phyloP scores from a whole-genome alignment of 1,140 invertebrate species.

The Eulimnadia texana region DNA sequence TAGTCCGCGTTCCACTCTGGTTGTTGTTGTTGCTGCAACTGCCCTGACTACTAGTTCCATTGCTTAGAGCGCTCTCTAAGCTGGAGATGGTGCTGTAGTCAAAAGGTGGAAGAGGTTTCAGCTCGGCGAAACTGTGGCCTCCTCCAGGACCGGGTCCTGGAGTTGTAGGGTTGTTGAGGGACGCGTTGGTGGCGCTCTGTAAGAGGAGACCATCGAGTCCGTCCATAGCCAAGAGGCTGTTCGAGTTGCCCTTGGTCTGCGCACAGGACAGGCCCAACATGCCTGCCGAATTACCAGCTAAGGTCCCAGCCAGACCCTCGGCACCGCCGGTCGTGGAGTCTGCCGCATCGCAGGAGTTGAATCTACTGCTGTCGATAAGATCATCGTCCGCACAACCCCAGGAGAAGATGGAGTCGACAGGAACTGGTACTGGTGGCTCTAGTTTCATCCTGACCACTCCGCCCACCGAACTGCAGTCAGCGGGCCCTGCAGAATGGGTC shows the following conservation, averaged over 20 bases:
- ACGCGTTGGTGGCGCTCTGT: conserved; percentile 20
- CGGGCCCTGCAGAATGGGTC: background rate
- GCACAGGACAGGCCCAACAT: background rate
- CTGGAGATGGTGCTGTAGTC: conserved; percentile 34
- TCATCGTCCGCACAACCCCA: conserved; percentile 14
- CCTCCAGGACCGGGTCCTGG: conserved; percentile 13
- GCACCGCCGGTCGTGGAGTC: conserved; percentile 9
- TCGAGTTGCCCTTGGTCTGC: background rate
- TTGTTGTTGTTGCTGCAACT: conserved; percentile 54
- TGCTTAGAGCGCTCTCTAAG: conserved; percentile 12
- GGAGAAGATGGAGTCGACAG: conserved; percentile 14
- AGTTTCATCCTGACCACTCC: conserved; percentile 7
- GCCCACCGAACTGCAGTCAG: background rate
- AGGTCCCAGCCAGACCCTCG: background rate
- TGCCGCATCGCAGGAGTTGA: conserved; percentile 8
- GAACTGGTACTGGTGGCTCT: conserved; percentile 11
- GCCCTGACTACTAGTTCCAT: conserved; percentile 1
- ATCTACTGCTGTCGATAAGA: conserved; percentile 6
- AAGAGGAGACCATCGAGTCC: conserved; percentile 47
- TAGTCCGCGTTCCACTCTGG: conserved; percentile 44
- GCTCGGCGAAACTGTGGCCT: conserved; percentile 50
- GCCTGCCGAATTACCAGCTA: background rate
- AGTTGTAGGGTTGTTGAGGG: conserved; percentile 29
- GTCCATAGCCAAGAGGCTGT: conserved; percentile 30
- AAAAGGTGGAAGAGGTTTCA: conserved; percentile 64